Conservation (phyloP, 2,113 vertebrate species). For the Amazona vittata region DNA sequence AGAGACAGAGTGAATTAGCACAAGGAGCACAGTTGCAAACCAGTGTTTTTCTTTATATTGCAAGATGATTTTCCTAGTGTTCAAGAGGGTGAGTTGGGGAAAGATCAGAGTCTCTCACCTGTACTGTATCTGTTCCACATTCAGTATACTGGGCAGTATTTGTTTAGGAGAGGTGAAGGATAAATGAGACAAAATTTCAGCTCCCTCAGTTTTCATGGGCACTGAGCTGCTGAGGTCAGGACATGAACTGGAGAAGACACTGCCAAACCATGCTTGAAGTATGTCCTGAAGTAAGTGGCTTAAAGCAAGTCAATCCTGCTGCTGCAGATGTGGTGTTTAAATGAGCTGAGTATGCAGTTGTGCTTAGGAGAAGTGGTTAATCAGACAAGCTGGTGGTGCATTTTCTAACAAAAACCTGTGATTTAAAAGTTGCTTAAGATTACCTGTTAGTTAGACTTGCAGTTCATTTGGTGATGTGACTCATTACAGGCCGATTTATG, state of each 20-base stretch:
- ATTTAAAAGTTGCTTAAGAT: neutral
- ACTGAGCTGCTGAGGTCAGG: neutral
- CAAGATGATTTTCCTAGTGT: neutral
- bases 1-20: neutral
- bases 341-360: neutral
- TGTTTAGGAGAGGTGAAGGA: neutral
- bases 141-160: neutral
- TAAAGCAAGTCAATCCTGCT: neutral
- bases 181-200: neutral
- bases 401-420: neutral
- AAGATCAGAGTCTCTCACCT: neutral
- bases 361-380: neutral
- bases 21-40: neutral
- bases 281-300: neutral
- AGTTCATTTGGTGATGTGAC: neutral
- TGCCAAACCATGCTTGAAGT: neutral
- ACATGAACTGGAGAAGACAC: neutral
- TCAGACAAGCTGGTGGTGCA: neutral
- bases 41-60: neutral
- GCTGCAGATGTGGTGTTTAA: neutral
- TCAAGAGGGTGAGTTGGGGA: neutral
- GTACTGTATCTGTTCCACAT: neutral
- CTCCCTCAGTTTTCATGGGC: neutral
- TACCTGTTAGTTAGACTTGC: neutral
- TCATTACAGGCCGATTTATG: neutral